phyloP scores from a whole-genome alignment of 37 sponge, comb jelly and placozoan genomes.

The Cliona cf. orientalis region DNA sequence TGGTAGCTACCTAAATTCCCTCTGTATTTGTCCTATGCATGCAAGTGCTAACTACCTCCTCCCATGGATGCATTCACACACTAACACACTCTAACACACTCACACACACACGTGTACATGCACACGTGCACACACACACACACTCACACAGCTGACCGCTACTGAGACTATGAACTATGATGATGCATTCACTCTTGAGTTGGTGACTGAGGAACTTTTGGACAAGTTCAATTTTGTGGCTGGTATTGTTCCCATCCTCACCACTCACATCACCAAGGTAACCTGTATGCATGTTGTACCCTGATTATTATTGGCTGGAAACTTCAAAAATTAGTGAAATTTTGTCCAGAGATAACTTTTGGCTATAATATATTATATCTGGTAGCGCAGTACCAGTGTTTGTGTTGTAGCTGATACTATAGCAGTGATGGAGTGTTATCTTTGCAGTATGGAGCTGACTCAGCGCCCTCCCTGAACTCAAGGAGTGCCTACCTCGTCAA shows the following conservation, averaged over 20 bases:
- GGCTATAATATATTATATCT: no score
- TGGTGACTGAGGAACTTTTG: constrained; percentile 70
- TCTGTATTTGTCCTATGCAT: not conserved
- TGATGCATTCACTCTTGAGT: constrained; percentile 81
- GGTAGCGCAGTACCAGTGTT: no score
- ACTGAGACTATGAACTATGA: constrained; percentile 60
- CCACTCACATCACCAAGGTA: constrained; percentile 36
- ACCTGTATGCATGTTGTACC: no score
- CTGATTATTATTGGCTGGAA: no score
- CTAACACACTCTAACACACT: not conserved
- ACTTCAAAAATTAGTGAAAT: no score
- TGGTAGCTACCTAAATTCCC: not conserved
- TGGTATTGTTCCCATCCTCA: constrained; percentile 74
- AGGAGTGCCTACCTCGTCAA: not conserved
- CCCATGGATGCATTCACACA: no score
- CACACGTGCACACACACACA: no score
- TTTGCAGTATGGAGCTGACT: not conserved
- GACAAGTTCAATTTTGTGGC: constrained; percentile 75
- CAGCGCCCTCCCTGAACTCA: not conserved
- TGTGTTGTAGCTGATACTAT: no score
- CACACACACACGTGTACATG: not conserved
- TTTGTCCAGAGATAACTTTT: no score
- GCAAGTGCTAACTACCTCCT: not conserved
- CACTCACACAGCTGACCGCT: constrained; percentile 24
- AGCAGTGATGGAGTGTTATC: no score